A percentile compares a stretch with the other conserved stretches of the same genome.
These are phyloP conservation scores for Pedionomus torquatus DNA, from an alignment of 2,113 vertebrate genomes.

Conservation along the genomic window DNA sequence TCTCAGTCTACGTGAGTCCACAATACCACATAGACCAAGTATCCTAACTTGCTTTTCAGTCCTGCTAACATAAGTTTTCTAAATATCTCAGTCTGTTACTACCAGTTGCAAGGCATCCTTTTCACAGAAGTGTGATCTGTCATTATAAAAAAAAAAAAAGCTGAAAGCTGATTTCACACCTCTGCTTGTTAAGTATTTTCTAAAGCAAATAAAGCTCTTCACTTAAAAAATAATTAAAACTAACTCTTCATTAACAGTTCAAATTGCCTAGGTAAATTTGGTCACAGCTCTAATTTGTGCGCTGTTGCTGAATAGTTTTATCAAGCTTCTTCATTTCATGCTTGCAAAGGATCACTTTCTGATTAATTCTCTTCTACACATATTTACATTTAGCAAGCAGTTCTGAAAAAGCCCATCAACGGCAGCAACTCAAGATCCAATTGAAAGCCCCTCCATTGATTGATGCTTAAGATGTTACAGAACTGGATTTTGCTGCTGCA, in stretches of 20 bases:
- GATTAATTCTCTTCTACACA: background rate
- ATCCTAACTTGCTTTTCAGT: background rate
- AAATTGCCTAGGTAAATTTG: constrained; percentile 37
- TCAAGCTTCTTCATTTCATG: constrained; percentile 9
- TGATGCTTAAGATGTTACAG: background rate
- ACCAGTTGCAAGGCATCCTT: background rate
- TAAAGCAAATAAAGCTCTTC: constrained; percentile 7
- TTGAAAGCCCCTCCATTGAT: background rate
- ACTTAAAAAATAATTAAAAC: constrained; percentile 25
- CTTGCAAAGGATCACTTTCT: background rate
- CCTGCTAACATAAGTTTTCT: background rate
- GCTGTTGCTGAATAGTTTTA: background rate
- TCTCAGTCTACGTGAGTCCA: background rate
- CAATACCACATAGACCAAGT: fast-evolving
- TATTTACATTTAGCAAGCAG: background rate
- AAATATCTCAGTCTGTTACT: constrained; percentile 1
- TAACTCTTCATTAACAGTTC: constrained; percentile 34
- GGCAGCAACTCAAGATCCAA: background rate
- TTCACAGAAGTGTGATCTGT: background rate
- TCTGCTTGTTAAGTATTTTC: constrained; percentile 34
- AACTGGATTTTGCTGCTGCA: background rate
- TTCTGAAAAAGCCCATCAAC: background rate
- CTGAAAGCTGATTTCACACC: constrained; percentile 13
- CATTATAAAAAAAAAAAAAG: background rate
- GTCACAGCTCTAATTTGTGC: constrained; percentile 12